Evolutionary conservation across 2,113 vertebrate species (phyloP).

Genomic region (Xyliphius kryptos): DNA sequence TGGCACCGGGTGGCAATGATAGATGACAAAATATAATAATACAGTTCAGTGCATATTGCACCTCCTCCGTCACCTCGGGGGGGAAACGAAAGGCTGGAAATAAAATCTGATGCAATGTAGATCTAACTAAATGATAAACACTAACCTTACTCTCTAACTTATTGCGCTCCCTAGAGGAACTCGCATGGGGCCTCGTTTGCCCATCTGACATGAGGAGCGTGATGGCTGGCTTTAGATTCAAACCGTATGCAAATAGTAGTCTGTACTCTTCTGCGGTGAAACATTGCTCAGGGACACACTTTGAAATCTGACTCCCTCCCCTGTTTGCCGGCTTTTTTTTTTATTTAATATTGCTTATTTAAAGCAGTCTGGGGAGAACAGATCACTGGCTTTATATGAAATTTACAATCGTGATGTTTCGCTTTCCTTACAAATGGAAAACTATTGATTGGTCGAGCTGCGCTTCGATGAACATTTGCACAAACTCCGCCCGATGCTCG

Average conservation of each 20-base stretch:
- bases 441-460: constrained; percentile 52
- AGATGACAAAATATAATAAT: neutral
- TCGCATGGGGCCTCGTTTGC: constrained; percentile 2
- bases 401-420: constrained; percentile 54
- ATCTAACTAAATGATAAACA: neutral
- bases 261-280: neutral
- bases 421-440: constrained; percentile 50
- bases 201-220: neutral
- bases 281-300: neutral
- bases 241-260: neutral
- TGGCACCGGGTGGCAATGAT: neutral
- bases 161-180: neutral
- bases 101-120: neutral
- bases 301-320: neutral
- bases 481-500: constrained; percentile 45
- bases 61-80: neutral
- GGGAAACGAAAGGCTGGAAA: neutral
- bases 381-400: constrained; percentile 51
- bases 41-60: neutral
- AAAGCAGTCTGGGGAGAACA: constrained; percentile 26
- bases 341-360: neutral
- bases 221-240: neutral
- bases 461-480: constrained; percentile 44
- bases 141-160: neutral
- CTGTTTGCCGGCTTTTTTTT: neutral